phyloP scores from a whole-genome alignment of 2,113 vertebrate species.

The Gallinago jamesoni region DNA sequence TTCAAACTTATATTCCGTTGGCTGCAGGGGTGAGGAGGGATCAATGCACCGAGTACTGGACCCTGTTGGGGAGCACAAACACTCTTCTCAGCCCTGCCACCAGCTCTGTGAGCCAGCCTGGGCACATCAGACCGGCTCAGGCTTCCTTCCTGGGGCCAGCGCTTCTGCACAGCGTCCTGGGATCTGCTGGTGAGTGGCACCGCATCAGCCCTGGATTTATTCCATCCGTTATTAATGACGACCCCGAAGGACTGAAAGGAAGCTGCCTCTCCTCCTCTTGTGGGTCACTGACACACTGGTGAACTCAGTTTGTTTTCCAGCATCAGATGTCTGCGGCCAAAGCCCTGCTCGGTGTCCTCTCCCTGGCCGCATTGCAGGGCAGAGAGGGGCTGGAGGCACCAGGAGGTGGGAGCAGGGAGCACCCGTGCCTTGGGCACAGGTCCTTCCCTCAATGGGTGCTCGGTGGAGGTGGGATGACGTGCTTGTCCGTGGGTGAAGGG shows the following conservation, averaged over 20 bases:
- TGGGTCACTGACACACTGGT: conserved; percentile 16
- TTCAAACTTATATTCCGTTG: not conserved
- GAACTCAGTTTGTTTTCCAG: conserved; percentile 58
- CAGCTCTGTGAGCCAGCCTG: not conserved
- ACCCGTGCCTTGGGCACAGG: accelerated
- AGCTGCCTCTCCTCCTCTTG: conserved; percentile 2
- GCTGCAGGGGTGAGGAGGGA: not conserved
- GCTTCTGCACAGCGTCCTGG: not conserved
- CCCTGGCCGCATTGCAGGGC: accelerated
- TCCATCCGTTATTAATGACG: conserved; percentile 41
- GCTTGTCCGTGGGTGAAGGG: not conserved
- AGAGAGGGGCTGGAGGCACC: not conserved
- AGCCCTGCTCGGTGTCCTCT: not conserved
- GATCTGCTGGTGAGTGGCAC: not conserved
- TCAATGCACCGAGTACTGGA: accelerated
- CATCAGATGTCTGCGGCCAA: not conserved
- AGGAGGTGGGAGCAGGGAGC: not conserved
- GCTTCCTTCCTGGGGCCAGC: not conserved
- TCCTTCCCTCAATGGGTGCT: not conserved
- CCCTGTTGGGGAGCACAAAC: accelerated
- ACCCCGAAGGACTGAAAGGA: not conserved
- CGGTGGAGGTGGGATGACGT: accelerated
- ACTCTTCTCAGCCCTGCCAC: not conserved
- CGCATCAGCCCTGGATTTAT: not conserved
- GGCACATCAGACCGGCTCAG: not conserved